Conservation (phyloP, 64 coral and sea anemone genomes). For the Platygyra sinensis region DNA sequence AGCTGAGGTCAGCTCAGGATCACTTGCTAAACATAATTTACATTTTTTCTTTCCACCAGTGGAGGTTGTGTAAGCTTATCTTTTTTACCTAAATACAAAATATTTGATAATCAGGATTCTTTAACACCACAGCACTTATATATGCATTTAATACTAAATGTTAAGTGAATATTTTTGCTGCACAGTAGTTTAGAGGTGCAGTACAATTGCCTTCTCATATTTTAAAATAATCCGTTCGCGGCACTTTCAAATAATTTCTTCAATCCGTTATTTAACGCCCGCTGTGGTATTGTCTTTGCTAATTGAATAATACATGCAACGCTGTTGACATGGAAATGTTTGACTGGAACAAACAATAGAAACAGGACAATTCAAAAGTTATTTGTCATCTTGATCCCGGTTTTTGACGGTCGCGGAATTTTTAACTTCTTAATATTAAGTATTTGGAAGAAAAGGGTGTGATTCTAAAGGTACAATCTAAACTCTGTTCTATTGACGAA, state of each 20-base stretch:
- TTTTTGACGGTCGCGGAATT: background rate
- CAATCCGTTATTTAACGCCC: constrained; percentile 4
- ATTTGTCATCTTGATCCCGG: background rate
- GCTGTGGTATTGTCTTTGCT: background rate
- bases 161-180: too few relatives aligned
- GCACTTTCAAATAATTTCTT: background rate
- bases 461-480: too few relatives aligned
- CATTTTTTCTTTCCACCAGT: background rate
- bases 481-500: too few relatives aligned
- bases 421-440: too few relatives aligned
- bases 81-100: background rate
- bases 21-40: background rate
- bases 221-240: background rate
- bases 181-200: too few relatives aligned
- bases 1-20: background rate
- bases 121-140: too few relatives aligned
- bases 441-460: too few relatives aligned
- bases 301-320: background rate
- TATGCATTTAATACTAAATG: too few relatives aligned
- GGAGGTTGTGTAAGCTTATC: background rate
- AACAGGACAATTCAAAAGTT: background rate
- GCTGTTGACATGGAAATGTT: constrained; percentile 27
- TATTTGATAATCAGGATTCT: background rate
- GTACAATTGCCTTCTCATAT: too few relatives aligned
- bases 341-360: background rate